These are phyloP conservation scores for Papio anubis DNA, from an alignment of 2,113 vertebrate species.

Conservation along the genomic window DNA sequence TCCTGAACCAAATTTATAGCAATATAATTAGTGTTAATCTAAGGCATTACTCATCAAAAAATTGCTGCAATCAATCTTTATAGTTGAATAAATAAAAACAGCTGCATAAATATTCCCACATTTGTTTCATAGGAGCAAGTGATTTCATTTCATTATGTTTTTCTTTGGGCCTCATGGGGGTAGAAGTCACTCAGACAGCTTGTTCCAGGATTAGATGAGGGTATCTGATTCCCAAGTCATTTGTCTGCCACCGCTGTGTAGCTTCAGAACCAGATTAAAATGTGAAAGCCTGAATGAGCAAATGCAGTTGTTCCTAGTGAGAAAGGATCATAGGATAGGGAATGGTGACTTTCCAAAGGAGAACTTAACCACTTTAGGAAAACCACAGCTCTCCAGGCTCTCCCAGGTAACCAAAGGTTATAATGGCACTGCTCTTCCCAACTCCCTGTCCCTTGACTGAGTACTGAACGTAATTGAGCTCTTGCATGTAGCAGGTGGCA, in stretches of 20 bases:
- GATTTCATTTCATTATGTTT: slow-evolving; percentile 50
- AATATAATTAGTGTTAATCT: slow-evolving; percentile 76
- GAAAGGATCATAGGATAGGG: not conserved
- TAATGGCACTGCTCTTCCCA: not conserved
- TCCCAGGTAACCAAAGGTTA: not conserved
- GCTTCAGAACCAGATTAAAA: slow-evolving; percentile 57
- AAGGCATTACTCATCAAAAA: slow-evolving; percentile 43
- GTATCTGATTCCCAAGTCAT: slow-evolving; percentile 9
- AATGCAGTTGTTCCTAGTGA: slow-evolving; percentile 8
- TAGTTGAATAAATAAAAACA: slow-evolving; percentile 79
- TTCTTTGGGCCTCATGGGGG: not conserved
- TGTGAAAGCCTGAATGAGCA: not conserved
- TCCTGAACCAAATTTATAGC: slow-evolving; percentile 75
- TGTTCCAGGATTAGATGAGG: slow-evolving; percentile 28
- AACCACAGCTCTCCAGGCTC: slow-evolving; percentile 19
- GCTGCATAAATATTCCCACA: slow-evolving; percentile 5
- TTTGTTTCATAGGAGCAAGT: slow-evolving; percentile 43
- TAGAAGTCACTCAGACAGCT: slow-evolving; percentile 4
- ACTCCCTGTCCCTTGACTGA: not conserved
- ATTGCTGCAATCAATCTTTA: slow-evolving; percentile 51
- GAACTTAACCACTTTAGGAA: not conserved
- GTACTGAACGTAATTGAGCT: not conserved
- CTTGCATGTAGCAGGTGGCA: not conserved
- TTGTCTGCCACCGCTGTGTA: not conserved
- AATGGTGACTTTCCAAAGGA: slow-evolving; percentile 29